phyloP scores from a whole-genome alignment of 2,888 invertebrate genomes.

The Leptogaster cylindrica region DNA sequence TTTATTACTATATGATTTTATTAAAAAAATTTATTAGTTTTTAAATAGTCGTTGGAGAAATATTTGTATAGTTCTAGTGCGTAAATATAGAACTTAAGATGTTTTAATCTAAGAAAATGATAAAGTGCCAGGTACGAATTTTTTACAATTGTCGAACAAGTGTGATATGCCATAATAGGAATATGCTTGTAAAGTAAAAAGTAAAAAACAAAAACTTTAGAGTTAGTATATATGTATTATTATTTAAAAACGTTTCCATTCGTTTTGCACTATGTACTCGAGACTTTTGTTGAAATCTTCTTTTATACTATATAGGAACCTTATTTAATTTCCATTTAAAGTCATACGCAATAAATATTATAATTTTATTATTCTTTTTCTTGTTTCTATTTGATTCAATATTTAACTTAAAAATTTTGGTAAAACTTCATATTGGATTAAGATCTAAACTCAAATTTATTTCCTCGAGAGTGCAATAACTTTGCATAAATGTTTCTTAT shows the following conservation, averaged over 20 bases:
- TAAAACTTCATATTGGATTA: not conserved
- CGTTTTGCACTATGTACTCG: no score
- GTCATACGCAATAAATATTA: not conserved
- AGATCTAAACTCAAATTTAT: not conserved
- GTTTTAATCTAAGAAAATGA: slow-evolving; percentile 23
- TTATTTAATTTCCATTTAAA: not conserved
- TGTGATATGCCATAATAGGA: slow-evolving; percentile 33
- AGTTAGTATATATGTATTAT: not conserved
- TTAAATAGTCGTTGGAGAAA: not conserved
- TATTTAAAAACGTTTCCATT: not conserved
- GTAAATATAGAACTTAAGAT: slow-evolving; percentile 19
- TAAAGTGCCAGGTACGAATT: slow-evolving; percentile 37
- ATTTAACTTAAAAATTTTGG: not conserved
- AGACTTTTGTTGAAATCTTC: not conserved
- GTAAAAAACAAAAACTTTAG: not conserved
- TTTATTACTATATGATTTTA: not conserved
- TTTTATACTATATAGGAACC: not conserved
- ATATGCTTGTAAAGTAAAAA: slow-evolving; percentile 8
- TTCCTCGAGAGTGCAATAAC: not conserved
- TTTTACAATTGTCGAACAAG: slow-evolving; percentile 35
- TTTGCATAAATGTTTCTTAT: not conserved
- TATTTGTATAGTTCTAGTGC: slow-evolving; percentile 17
- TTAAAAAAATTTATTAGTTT: not conserved
- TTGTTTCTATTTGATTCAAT: no score
- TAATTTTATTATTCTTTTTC: not conserved